phyloP scores from a whole-genome alignment of 2,797 vertebrate species.

The Muraenolepis orangiensis region DNA sequence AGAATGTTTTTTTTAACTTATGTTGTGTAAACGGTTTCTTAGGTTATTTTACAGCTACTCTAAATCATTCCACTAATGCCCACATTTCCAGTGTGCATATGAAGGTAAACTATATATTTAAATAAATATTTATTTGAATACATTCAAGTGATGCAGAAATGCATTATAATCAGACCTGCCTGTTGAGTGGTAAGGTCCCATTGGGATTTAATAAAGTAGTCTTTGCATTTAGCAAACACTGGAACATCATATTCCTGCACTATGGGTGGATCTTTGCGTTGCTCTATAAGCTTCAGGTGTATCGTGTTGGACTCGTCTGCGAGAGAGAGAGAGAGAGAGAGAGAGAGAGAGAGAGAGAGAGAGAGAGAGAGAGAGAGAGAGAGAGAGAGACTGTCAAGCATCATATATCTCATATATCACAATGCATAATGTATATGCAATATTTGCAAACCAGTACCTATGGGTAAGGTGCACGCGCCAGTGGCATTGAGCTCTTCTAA shows the following conservation, averaged over 20 bases:
- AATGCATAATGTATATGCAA: not conserved
- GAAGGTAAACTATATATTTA: not conserved
- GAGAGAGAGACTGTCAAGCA: not conserved
- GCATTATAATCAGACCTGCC: slow-evolving; percentile 58
- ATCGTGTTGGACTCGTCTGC: slow-evolving; percentile 96
- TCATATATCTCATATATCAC: not conserved
- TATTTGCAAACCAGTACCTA: slow-evolving; percentile 71
- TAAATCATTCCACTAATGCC: not conserved
- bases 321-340: slow-evolving; percentile 13
- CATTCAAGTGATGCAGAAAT: not conserved
- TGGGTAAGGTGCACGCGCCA: slow-evolving; percentile 91
- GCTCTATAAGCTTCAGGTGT: slow-evolving; percentile 92
- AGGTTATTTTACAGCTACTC: not conserved
- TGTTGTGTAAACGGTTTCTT: not conserved
- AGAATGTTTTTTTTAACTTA: not conserved
- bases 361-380: slow-evolving; percentile 13
- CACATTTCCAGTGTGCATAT: not conserved
- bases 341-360: not conserved
- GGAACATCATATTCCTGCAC: slow-evolving; percentile 99
- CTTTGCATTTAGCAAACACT: slow-evolving; percentile 93
- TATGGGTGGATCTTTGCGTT: slow-evolving; percentile 85
- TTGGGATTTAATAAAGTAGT: slow-evolving; percentile 90
- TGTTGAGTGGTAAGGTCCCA: slow-evolving; percentile 99
- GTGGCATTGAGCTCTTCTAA: slow-evolving; percentile 93
- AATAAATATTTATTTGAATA: not conserved